Percentiles rank a stretch among this genome's conserved stretches.
Conservation (phyloP, 2,797 vertebrate species). For the Epinephelus awoara region DNA sequence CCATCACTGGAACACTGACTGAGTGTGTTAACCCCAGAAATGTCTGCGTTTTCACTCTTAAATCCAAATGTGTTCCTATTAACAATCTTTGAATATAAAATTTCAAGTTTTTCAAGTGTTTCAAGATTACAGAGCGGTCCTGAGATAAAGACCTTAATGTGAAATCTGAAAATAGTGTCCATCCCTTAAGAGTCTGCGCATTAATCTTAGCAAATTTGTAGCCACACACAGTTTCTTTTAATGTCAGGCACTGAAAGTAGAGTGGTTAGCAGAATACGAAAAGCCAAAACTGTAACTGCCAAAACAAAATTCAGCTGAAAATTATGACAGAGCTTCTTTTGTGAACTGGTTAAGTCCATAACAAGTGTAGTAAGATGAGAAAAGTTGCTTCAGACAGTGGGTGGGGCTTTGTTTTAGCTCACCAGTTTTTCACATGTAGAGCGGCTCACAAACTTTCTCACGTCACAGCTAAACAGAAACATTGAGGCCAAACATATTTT, state of each 20-base stretch:
- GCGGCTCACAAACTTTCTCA: no score
- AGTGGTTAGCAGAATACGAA: background rate
- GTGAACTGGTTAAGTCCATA: no score
- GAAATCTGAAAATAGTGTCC: background rate
- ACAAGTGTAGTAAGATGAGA: no score
- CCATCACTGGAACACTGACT: background rate
- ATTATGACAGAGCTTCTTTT: no score
- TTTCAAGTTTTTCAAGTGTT: background rate
- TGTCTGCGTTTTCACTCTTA: background rate
- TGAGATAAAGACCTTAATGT: background rate
- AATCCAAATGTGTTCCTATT: background rate
- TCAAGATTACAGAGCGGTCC: background rate
- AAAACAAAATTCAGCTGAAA: background rate
- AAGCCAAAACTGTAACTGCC: background rate
- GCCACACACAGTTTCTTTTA: background rate
- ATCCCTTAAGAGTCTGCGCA: background rate
- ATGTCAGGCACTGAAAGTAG: background rate
- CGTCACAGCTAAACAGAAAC: no score
- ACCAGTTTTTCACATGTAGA: no score
- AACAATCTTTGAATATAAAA: background rate
- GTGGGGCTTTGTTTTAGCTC: no score
- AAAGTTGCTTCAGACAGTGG: no score
- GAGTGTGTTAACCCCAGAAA: background rate
- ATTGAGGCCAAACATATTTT: no score
- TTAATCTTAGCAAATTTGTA: background rate